Percentiles rank a stretch among this genome's conserved stretches.
Conservation (phyloP, 2,888 invertebrate species). For the Caenorhabditis drosophilae region DNA sequence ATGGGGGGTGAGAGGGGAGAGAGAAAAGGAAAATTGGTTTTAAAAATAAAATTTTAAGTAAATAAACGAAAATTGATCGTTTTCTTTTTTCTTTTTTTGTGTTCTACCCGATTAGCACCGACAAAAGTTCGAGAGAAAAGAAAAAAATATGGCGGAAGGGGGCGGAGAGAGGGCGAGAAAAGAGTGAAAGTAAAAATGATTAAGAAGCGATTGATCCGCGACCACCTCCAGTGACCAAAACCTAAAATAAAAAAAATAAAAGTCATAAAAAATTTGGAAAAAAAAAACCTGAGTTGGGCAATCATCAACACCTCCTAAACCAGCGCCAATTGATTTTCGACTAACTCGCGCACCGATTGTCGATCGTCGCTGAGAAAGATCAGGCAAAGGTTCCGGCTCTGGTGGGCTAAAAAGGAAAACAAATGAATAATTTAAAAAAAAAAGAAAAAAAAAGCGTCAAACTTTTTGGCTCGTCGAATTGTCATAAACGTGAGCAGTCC, state of each 20-base stretch:
- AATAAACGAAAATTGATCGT: no score
- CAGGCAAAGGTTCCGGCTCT: slow-evolving; percentile 54
- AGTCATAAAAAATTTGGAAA: no score
- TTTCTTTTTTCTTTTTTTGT: no score
- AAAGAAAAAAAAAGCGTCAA: slow-evolving; percentile 7
- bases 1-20: slow-evolving; percentile 2
- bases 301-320: slow-evolving; percentile 28
- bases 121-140: no score
- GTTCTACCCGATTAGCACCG: slow-evolving; percentile 4
- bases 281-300: slow-evolving; percentile 36
- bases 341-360: slow-evolving; percentile 50
- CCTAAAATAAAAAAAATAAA: no score
- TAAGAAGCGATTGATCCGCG: slow-evolving; percentile 25
- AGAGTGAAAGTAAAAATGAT: neutral
- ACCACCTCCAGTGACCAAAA: no score
- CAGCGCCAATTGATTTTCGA: slow-evolving; percentile 40
- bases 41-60: no score
- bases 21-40: no score
- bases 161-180: neutral
- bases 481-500: slow-evolving; percentile 54
- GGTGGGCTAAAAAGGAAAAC: slow-evolving; percentile 39
- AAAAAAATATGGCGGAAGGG: no score
- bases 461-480: slow-evolving; percentile 49
- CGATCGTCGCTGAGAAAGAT: slow-evolving; percentile 48
- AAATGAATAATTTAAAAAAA: neutral